A percentile compares a stretch with the other conserved stretches of the same genome.
phyloP scores from a whole-genome alignment of 2,888 invertebrate species.

The Agrenia bidenticulata region DNA sequence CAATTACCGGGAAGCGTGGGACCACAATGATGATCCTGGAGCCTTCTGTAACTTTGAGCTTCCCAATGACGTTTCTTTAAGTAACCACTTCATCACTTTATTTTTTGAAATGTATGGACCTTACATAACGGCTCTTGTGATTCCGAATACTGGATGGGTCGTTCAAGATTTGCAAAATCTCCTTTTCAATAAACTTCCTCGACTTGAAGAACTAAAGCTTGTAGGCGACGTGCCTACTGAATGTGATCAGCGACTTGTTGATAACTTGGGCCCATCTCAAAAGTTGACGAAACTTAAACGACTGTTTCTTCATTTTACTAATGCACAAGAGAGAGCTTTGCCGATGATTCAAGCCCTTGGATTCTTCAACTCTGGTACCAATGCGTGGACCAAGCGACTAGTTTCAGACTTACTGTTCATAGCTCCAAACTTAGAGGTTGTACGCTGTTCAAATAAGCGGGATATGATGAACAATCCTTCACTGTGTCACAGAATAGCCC shows the following conservation, averaged over 20 bases:
- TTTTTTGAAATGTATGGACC: not conserved
- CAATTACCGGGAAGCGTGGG: not conserved
- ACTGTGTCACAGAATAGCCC: not conserved
- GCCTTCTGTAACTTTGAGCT: not conserved
- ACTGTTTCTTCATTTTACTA: not conserved
- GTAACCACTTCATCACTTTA: not conserved
- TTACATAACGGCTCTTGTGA: not conserved
- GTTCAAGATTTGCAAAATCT: not conserved
- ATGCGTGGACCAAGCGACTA: not conserved
- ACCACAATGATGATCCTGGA: not conserved
- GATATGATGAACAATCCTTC: not conserved
- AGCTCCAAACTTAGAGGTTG: conserved; percentile 6
- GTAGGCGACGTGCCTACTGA: not conserved
- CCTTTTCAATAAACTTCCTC: not conserved
- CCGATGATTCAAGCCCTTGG: not conserved
- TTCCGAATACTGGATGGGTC: conserved; percentile 10
- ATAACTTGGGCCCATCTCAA: not conserved
- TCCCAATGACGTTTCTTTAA: not conserved
- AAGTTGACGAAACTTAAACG: not conserved
- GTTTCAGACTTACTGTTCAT: not conserved
- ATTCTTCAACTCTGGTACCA: not conserved
- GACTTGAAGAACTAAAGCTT: conserved; percentile 4
- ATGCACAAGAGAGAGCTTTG: not conserved
- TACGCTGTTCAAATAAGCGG: not conserved
- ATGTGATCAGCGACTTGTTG: not conserved